A percentile compares a stretch with the other conserved stretches of the same genome.
Conservation (phyloP, 2,113 vertebrate species). For the Corythoichthys haematopterus region DNA sequence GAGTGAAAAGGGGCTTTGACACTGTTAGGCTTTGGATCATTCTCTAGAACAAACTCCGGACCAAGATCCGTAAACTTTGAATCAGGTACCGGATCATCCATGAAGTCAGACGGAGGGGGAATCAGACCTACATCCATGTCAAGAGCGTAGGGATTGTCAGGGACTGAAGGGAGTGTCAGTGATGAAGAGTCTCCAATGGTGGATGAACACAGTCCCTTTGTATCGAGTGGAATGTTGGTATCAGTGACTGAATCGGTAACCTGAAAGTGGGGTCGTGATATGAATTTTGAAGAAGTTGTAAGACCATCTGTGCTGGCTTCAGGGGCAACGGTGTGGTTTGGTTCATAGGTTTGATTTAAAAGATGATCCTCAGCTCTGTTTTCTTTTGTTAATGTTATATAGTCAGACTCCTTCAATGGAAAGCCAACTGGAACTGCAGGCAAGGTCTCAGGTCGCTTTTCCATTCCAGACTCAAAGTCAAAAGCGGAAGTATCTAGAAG, state of each 20-base stretch:
- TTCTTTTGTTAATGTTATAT: neutral
- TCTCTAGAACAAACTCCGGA: neutral
- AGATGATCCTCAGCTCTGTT: neutral
- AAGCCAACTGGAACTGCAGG: slow-evolving; percentile 20
- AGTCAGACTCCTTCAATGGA: neutral
- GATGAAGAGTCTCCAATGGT: neutral
- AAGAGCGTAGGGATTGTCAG: neutral
- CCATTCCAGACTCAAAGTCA: slow-evolving; percentile 17
- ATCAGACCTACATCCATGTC: slow-evolving; percentile 42
- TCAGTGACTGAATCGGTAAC: neutral
- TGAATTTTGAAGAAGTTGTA: neutral
- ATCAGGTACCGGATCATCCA: slow-evolving; percentile 50
- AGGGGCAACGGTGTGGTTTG: slow-evolving; percentile 2
- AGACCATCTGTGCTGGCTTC: neutral
- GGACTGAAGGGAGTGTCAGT: neutral
- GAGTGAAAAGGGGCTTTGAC: neutral
- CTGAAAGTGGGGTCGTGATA: neutral
- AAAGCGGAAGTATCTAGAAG: slow-evolving; percentile 51
- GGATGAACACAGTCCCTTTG: neutral
- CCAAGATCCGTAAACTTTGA: neutral
- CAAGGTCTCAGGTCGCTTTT: slow-evolving; percentile 5
- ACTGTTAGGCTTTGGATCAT: neutral
- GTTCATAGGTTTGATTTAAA: slow-evolving; percentile 13
- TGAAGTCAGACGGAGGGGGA: slow-evolving; percentile 74
- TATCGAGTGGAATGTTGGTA: neutral